phyloP scores from a whole-genome alignment of 2,888 invertebrate genomes.

The Thumatha senex region DNA sequence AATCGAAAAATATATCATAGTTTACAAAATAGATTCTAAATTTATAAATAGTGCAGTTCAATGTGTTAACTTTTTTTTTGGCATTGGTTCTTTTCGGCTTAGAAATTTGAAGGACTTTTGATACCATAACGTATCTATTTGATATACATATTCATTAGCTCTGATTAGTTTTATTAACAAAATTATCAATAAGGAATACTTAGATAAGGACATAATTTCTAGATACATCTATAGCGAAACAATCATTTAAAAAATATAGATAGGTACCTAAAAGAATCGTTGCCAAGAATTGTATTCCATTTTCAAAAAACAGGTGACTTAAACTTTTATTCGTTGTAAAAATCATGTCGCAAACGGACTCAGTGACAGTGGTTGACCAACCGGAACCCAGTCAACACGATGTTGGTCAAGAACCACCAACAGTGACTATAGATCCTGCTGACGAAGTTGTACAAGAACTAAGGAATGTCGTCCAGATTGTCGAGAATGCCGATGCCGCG shows the following conservation, averaged over 20 bases:
- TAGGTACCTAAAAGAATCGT: conserved; percentile 7
- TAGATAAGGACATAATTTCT: not conserved
- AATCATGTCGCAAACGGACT: conserved; percentile 53
- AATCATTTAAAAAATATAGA: not conserved
- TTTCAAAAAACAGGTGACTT: conserved; percentile 38
- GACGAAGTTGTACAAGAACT: conserved; percentile 15
- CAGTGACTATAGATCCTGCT: conserved; percentile 5
- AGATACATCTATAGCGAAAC: not conserved
- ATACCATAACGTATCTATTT: not conserved
- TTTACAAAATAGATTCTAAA: not conserved
- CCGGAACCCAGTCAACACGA: conserved; percentile 6
- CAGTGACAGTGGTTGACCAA: conserved; percentile 59
- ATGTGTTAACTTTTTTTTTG: conserved; percentile 1
- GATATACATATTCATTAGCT: not conserved
- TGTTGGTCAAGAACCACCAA: not conserved
- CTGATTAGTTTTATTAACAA: not conserved
- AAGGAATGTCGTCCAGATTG: conserved; percentile 31
- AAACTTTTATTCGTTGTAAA: conserved; percentile 29
- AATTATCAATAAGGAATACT: not conserved
- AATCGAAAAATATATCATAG: not conserved
- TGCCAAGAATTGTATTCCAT: conserved; percentile 22
- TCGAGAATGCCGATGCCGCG: conserved; percentile 23
- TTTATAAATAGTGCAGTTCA: not conserved
- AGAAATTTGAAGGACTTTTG: not conserved
- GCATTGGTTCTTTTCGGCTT: conserved; percentile 3